These are phyloP conservation scores for Drosophila mojavensis DNA, from an alignment of 1,140 invertebrate species.

Conservation along the genomic window DNA sequence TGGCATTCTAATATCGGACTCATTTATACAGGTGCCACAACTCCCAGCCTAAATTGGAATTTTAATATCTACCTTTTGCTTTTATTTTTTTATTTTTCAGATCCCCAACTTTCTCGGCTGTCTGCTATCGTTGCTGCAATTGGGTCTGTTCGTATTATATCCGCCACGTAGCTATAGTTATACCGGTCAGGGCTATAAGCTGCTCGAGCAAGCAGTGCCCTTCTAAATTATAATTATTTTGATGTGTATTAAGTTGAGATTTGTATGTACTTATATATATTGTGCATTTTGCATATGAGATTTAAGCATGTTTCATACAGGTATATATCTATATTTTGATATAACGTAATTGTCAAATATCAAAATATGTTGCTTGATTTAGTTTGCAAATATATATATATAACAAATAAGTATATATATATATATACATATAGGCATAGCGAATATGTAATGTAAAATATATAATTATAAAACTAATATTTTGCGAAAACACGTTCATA, in stretches of 20 bases:
- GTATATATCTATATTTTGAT: constrained; percentile 57
- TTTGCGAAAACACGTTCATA: constrained; percentile 3
- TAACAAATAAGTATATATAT: constrained; percentile 11
- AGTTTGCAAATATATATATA: constrained; percentile 49
- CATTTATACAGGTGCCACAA: constrained; percentile 88
- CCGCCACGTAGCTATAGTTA: constrained; percentile 85
- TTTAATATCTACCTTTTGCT: neutral
- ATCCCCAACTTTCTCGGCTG: constrained; percentile 90
- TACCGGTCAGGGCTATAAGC: constrained; percentile 76
- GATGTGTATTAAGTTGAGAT: constrained; percentile 15
- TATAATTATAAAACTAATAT: constrained; percentile 59
- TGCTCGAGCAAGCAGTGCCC: constrained; percentile 74
- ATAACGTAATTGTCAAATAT: constrained; percentile 41
- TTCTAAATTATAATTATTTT: constrained; percentile 45
- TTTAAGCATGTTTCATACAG: constrained; percentile 57
- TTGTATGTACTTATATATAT: constrained; percentile 38
- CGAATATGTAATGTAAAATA: constrained; percentile 51
- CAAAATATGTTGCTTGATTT: constrained; percentile 51
- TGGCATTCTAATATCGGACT: constrained; percentile 88
- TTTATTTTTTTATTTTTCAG: constrained; percentile 83
- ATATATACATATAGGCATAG: constrained; percentile 43
- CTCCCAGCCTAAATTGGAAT: constrained; percentile 30
- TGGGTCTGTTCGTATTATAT: constrained; percentile 89
- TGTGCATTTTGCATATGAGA: constrained; percentile 53
- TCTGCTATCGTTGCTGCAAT: constrained; percentile 87